These are phyloP conservation scores for Neoascia interrupta DNA, from an alignment of 2,888 invertebrate genomes.

Conservation along the genomic window DNA sequence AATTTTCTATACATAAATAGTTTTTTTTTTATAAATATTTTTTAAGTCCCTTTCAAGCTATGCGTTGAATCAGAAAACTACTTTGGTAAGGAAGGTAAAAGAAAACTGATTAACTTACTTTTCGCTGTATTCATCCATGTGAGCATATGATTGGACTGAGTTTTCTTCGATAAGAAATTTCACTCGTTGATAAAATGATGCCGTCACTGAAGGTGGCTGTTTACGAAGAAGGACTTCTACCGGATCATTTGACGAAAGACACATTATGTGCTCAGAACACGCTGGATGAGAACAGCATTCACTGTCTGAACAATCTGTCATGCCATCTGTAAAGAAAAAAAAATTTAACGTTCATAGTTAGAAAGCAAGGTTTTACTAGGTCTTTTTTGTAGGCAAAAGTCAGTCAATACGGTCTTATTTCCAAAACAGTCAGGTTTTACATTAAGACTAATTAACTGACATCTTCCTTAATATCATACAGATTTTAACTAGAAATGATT, in stretches of 20 bases:
- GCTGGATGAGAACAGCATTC: slow-evolving; percentile 96
- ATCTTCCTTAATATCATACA: too few relatives aligned
- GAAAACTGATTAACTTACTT: slow-evolving; percentile 87
- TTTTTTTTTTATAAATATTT: slow-evolving; percentile 24
- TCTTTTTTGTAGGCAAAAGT: too few relatives aligned
- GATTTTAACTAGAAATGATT: too few relatives aligned
- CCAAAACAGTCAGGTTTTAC: too few relatives aligned
- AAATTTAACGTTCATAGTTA: too few relatives aligned
- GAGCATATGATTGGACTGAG: slow-evolving; percentile 98
- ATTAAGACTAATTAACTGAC: too few relatives aligned
- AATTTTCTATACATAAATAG: slow-evolving; percentile 6
- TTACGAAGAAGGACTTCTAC: slow-evolving; percentile 97
- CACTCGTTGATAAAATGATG: slow-evolving; percentile 98
- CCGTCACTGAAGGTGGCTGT: slow-evolving; percentile 97
- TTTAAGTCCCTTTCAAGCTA: too few relatives aligned
- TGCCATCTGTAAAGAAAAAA: slow-evolving; percentile 88
- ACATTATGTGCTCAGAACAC: slow-evolving; percentile 95
- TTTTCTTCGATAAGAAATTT: slow-evolving; percentile 99
- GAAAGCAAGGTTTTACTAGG: too few relatives aligned
- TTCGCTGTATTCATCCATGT: slow-evolving; percentile 98
- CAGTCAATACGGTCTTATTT: too few relatives aligned
- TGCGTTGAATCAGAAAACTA: slow-evolving; percentile 18
- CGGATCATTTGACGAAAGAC: slow-evolving; percentile 97
- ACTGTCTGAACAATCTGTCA: slow-evolving; percentile 98
- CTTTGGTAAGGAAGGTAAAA: slow-evolving; percentile 10